Conservation (phyloP, 2,888 invertebrate genomes). For the Drosophila formosana region DNA sequence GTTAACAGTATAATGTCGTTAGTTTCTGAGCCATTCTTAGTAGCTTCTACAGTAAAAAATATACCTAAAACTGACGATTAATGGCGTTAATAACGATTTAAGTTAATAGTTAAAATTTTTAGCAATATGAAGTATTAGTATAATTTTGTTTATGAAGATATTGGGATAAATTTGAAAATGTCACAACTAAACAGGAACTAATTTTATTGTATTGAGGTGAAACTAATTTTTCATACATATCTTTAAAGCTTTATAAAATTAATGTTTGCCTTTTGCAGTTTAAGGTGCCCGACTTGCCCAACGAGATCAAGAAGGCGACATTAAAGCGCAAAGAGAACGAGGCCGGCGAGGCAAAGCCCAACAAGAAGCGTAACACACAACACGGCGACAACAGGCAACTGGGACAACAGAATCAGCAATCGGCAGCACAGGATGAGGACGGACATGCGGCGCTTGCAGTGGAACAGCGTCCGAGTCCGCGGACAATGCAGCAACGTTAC, state of each 20-base stretch:
- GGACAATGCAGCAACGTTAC: constrained; percentile 68
- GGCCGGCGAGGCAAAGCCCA: constrained; percentile 52
- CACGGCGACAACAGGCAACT: constrained; percentile 49
- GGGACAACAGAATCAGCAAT: constrained; percentile 36
- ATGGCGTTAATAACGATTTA: too few relatives aligned
- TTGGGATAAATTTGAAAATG: too few relatives aligned
- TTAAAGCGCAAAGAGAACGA: constrained; percentile 80
- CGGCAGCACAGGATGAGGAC: constrained; percentile 52
- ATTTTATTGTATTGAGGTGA: too few relatives aligned
- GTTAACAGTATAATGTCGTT: not conserved
- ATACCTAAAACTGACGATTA: too few relatives aligned
- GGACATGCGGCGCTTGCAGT: constrained; percentile 33
- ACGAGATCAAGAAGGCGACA: constrained; percentile 76
- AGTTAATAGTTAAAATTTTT: too few relatives aligned
- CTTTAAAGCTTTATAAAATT: too few relatives aligned
- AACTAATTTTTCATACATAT: too few relatives aligned
- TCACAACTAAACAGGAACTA: too few relatives aligned
- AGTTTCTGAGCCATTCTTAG: too few relatives aligned
- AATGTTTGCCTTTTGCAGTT: constrained; percentile 56
- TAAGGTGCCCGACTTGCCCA: constrained; percentile 81
- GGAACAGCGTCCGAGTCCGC: constrained; percentile 59
- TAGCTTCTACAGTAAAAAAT: too few relatives aligned
- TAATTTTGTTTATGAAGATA: too few relatives aligned
- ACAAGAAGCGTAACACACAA: constrained; percentile 64
- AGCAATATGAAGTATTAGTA: too few relatives aligned